phyloP scores from a whole-genome alignment of 2,888 invertebrate species.

The Diarsia rubi region DNA sequence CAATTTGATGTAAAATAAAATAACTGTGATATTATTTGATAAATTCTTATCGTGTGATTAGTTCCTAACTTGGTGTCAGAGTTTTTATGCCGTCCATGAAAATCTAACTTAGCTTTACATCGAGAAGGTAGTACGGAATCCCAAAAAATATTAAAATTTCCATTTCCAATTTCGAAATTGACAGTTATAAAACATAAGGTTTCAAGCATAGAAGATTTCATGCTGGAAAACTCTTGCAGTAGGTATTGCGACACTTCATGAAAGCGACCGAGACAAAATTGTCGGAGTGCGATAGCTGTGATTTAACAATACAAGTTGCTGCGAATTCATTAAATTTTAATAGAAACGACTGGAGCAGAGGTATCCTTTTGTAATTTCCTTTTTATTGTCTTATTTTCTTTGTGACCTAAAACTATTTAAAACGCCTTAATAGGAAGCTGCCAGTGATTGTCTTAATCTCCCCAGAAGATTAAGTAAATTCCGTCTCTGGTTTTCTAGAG shows the following conservation, averaged over 20 bases:
- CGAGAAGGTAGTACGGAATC: too few relatives aligned
- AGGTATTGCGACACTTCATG: background rate
- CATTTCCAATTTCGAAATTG: too few relatives aligned
- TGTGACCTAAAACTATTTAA: slow-evolving; percentile 4
- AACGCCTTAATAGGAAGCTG: slow-evolving; percentile 4
- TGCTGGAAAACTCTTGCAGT: too few relatives aligned
- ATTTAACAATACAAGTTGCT: background rate
- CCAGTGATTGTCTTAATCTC: slow-evolving; percentile 22
- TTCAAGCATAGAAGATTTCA: too few relatives aligned
- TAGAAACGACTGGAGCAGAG: background rate
- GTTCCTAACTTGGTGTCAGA: too few relatives aligned
- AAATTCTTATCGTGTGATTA: too few relatives aligned
- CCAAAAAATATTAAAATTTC: too few relatives aligned
- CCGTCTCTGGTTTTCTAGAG: background rate
- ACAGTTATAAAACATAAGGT: too few relatives aligned
- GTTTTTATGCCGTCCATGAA: too few relatives aligned
- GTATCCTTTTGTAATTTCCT: background rate
- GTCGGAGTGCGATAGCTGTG: background rate
- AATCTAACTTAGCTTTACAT: too few relatives aligned
- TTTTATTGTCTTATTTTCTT: background rate
- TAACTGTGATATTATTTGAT: too few relatives aligned
- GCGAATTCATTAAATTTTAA: background rate
- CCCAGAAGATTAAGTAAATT: slow-evolving; percentile 9
- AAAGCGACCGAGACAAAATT: background rate
- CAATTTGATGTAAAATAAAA: too few relatives aligned